phyloP scores from a whole-genome alignment of 2,888 invertebrate genomes.

The Nycteola revayana region DNA sequence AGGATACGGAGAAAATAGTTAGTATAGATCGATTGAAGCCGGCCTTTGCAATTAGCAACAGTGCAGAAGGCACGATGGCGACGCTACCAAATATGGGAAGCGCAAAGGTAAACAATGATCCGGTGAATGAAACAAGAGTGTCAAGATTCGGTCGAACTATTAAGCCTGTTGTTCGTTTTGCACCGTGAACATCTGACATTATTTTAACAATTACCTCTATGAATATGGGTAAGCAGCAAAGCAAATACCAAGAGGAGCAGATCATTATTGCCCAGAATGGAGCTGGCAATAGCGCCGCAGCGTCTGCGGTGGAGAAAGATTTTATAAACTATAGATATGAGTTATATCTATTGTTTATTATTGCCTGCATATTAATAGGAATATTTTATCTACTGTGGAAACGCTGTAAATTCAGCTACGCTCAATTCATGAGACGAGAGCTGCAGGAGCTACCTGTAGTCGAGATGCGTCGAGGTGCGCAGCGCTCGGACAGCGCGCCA shows the following conservation, averaged over 20 bases:
- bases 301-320: too few relatives aligned
- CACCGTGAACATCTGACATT: not conserved
- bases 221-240: not conserved
- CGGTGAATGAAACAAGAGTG: too few relatives aligned
- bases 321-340: too few relatives aligned
- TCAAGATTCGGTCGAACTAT: not conserved
- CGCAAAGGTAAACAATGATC: too few relatives aligned
- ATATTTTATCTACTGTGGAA: not conserved
- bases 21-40: too few relatives aligned
- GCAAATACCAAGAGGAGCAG: not conserved
- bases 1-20: too few relatives aligned
- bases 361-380: not conserved
- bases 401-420: not conserved
- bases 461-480: not conserved
- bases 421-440: not conserved
- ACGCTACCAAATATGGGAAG: too few relatives aligned
- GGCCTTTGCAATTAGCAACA: too few relatives aligned
- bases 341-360: too few relatives aligned
- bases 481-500: not conserved
- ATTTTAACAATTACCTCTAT: not conserved
- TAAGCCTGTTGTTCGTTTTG: not conserved
- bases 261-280: not conserved
- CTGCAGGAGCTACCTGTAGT: not conserved
- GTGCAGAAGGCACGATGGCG: too few relatives aligned
- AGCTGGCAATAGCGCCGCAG: conserved; percentile 23